A percentile compares a stretch with the other conserved stretches of the same genome.
Evolutionary conservation across 2,888 invertebrate genomes (phyloP).

Genomic region (Drosophila dives): DNA sequence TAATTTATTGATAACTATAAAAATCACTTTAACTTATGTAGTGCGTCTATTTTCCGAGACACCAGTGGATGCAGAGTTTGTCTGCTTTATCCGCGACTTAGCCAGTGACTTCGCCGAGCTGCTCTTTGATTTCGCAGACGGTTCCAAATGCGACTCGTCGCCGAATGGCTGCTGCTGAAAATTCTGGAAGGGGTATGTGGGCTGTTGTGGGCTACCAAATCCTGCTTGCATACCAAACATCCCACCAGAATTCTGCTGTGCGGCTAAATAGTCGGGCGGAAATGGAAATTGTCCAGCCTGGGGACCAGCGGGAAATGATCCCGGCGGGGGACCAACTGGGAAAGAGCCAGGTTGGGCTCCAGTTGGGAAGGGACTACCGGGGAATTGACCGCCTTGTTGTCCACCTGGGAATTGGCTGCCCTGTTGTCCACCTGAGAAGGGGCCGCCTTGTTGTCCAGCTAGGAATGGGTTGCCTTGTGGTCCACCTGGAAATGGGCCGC

Average conservation of each 20-base stretch:
- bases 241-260: conserved; percentile 36
- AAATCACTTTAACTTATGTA: conserved; percentile 41
- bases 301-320: conserved; percentile 17
- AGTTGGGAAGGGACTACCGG: neutral
- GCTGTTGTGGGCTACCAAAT: conserved; percentile 37
- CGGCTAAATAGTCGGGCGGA: conserved; percentile 54
- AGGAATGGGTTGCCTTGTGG: conserved; percentile 14
- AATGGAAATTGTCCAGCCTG: conserved; percentile 28
- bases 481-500: conserved; percentile 1
- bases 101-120: conserved; percentile 1
- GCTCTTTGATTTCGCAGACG: conserved; percentile 3
- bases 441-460: neutral
- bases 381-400: conserved; percentile 22
- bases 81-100: conserved; percentile 46
- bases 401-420: conserved; percentile 11
- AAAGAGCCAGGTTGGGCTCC: conserved; percentile 27
- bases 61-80: conserved; percentile 67
- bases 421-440: conserved; percentile 19
- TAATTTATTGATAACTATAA: conserved; percentile 58
- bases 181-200: conserved; percentile 51
- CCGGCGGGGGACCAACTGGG: conserved; percentile 14
- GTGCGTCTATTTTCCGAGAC: conserved; percentile 70
- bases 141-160: conserved; percentile 46
- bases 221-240: conserved; percentile 46
- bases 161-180: conserved; percentile 42